Conservation (phyloP, 2,113 vertebrate genomes). For the Ceratotherium simum region DNA sequence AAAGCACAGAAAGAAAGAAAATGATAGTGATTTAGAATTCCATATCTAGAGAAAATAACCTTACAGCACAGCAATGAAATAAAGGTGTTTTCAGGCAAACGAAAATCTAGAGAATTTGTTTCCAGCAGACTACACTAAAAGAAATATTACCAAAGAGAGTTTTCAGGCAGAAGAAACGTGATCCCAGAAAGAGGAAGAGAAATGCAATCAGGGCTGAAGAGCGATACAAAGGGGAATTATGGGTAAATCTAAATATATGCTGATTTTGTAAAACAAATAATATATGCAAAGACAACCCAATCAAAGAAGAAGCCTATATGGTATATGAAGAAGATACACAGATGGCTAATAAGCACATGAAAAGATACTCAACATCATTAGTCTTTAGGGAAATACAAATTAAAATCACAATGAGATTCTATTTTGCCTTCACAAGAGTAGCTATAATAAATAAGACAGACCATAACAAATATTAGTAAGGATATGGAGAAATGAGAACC, state of each 20-base stretch:
- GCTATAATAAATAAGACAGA: background rate
- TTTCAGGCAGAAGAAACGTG: background rate
- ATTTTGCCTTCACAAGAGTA: background rate
- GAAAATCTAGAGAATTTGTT: background rate
- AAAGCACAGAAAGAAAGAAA: background rate
- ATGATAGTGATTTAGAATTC: background rate
- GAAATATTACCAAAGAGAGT: background rate
- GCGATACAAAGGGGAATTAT: background rate
- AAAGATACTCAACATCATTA: background rate
- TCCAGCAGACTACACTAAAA: background rate
- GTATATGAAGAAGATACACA: background rate
- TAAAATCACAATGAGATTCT: background rate
- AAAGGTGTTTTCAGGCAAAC: background rate
- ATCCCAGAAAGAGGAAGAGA: background rate
- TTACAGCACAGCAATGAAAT: background rate
- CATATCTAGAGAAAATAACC: background rate
- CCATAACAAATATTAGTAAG: background rate
- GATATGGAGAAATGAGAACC: background rate
- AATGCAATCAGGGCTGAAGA: background rate
- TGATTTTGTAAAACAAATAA: background rate
- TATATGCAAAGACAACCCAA: background rate
- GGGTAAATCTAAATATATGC: background rate
- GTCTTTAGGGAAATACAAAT: background rate
- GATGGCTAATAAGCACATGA: background rate
- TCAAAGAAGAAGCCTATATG: background rate